Evolutionary conservation across 2,888 invertebrate species (phyloP).

Genomic region (Apamea sordens): DNA sequence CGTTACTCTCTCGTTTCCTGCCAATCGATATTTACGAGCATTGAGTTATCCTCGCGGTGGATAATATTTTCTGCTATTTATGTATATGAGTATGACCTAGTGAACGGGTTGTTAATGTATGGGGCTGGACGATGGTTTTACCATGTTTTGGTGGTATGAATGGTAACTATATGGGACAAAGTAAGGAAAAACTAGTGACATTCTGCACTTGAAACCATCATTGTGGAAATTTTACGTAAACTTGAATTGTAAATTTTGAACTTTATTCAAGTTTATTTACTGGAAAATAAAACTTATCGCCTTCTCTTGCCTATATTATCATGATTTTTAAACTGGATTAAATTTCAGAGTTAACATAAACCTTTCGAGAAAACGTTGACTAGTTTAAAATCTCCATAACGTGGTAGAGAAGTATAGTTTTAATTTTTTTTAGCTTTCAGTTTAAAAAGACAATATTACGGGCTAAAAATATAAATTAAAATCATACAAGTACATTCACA

Average conservation of each 20-base stretch:
- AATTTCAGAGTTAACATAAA: neutral
- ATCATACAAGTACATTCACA: neutral
- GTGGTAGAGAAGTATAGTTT: neutral
- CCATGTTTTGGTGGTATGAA: neutral
- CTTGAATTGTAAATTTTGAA: neutral
- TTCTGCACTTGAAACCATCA: neutral
- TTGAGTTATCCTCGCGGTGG: constrained; percentile 56
- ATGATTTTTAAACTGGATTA: no score
- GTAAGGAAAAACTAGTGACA: neutral
- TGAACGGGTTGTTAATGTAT: constrained; percentile 37
- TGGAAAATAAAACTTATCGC: no score
- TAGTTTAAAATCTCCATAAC: neutral
- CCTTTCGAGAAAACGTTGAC: neutral
- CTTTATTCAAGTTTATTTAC: neutral
- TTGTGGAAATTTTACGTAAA: no score
- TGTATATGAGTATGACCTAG: constrained; percentile 49
- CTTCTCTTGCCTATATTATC: neutral
- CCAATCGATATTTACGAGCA: constrained; percentile 72
- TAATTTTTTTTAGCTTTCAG: neutral
- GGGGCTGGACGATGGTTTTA: neutral
- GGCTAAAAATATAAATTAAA: neutral
- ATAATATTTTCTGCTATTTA: constrained; percentile 59
- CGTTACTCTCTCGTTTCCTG: constrained; percentile 72
- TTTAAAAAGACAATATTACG: neutral
- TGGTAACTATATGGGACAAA: neutral